phyloP scores from a whole-genome alignment of 2,797 vertebrate genomes.

The Iguana delicatissima region DNA sequence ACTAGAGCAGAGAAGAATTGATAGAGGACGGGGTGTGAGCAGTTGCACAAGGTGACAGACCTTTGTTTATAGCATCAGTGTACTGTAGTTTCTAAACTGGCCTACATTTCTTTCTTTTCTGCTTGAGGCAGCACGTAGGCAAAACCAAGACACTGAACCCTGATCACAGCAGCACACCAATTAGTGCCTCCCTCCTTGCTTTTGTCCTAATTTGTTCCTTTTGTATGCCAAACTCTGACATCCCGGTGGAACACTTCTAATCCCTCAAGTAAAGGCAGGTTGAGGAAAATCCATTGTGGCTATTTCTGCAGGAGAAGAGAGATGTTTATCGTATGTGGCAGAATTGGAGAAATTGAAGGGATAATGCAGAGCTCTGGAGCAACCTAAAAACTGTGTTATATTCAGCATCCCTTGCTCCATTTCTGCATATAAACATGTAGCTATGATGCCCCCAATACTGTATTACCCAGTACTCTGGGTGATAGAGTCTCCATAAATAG shows the following conservation, averaged over 20 bases:
- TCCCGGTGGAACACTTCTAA: neutral
- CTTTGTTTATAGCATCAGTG: neutral
- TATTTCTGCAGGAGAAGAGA: neutral
- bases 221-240: neutral
- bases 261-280: neutral
- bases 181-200: neutral
- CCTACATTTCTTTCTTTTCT: slow-evolving; percentile 5
- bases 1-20: neutral
- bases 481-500: too few relatives aligned
- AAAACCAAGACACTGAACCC: neutral
- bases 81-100: neutral
- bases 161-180: neutral
- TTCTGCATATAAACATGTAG: neutral
- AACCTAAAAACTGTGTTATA: neutral
- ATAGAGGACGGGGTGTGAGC: neutral
- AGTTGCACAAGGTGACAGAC: neutral
- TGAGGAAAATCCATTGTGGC: neutral
- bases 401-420: neutral
- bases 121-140: slow-evolving; percentile 17
- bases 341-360: neutral
- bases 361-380: neutral
- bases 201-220: slow-evolving; percentile 5
- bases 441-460: neutral
- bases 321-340: neutral
- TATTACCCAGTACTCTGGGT: too few relatives aligned